These are phyloP conservation scores for Lepus townsendii DNA, from an alignment of 2,797 vertebrate species.

Conservation along the genomic window DNA sequence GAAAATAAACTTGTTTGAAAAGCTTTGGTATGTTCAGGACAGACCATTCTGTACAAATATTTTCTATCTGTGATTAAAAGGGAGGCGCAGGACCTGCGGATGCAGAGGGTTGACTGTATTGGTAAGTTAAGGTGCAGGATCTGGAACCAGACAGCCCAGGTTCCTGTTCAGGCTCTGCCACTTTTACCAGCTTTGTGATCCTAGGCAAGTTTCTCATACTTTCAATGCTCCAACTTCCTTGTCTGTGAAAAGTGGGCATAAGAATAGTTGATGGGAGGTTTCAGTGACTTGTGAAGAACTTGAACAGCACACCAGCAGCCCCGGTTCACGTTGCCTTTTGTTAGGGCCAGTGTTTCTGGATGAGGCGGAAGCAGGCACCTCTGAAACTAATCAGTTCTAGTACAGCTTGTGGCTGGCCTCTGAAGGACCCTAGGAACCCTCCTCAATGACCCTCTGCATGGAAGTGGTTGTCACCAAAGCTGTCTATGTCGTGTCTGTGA, in stretches of 20 bases:
- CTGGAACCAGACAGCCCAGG: not conserved
- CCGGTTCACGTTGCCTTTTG: not conserved
- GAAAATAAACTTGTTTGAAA: too few relatives aligned
- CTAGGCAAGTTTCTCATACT: not conserved
- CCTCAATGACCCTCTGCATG: not conserved
- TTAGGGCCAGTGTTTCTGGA: not conserved
- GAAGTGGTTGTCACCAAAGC: not conserved
- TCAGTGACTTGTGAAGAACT: not conserved
- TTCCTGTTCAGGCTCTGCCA: not conserved
- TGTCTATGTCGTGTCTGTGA: not conserved
- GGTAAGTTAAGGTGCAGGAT: not conserved
- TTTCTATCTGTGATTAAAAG: too few relatives aligned
- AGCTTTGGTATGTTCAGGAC: too few relatives aligned
- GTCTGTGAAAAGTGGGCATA: conserved; percentile 20
- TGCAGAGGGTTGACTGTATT: too few relatives aligned
- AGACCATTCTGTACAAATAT: too few relatives aligned
- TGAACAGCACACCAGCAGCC: not conserved
- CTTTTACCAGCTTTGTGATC: not conserved
- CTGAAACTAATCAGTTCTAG: not conserved
- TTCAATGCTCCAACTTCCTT: not conserved
- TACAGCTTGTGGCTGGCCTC: not conserved
- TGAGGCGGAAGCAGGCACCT: not conserved
- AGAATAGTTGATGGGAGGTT: not conserved
- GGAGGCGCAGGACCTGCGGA: too few relatives aligned
- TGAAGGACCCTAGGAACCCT: not conserved